Conservation (phyloP, 2,888 invertebrate genomes). For the Drosophila imparisetae region DNA sequence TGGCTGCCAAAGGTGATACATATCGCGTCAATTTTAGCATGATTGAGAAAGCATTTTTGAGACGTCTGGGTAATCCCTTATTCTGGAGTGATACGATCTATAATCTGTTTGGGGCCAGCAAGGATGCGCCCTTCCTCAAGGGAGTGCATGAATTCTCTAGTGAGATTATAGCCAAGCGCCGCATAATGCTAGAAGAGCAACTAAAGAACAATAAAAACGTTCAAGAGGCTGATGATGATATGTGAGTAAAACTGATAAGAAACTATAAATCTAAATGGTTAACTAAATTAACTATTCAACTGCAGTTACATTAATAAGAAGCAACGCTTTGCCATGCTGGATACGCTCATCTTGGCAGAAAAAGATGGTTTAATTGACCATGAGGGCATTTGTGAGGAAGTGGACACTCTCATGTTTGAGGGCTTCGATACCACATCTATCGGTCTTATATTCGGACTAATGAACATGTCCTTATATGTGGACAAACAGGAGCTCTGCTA, state of each 20-base stretch:
- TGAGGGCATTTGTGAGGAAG: constrained; percentile 88
- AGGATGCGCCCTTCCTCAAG: constrained; percentile 50
- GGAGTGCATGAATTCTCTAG: constrained; percentile 77
- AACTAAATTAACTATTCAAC: not conserved
- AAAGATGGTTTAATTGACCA: constrained; percentile 77
- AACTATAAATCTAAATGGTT: not conserved
- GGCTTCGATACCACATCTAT: constrained; percentile 79
- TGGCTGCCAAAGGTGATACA: constrained; percentile 69
- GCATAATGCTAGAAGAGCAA: constrained; percentile 55
- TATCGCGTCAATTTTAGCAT: constrained; percentile 71
- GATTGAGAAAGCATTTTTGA: constrained; percentile 70
- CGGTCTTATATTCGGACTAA: constrained; percentile 71
- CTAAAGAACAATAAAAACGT: constrained; percentile 3
- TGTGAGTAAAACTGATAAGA: constrained; percentile 25
- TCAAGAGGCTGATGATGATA: constrained; percentile 44
- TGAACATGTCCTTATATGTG: constrained; percentile 72
- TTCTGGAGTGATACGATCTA: constrained; percentile 20
- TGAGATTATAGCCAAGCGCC: constrained; percentile 77
- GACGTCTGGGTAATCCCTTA: constrained; percentile 70
- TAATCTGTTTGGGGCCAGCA: constrained; percentile 50
- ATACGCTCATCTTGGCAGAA: constrained; percentile 74
- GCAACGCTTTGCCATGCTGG: constrained; percentile 78
- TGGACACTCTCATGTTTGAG: constrained; percentile 88
- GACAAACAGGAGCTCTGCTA: constrained; percentile 75
- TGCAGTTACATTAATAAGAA: constrained; percentile 64